Base-by-base conservation (phyloP, 2,113 vertebrate genomes). In the Esox niger region DNA sequence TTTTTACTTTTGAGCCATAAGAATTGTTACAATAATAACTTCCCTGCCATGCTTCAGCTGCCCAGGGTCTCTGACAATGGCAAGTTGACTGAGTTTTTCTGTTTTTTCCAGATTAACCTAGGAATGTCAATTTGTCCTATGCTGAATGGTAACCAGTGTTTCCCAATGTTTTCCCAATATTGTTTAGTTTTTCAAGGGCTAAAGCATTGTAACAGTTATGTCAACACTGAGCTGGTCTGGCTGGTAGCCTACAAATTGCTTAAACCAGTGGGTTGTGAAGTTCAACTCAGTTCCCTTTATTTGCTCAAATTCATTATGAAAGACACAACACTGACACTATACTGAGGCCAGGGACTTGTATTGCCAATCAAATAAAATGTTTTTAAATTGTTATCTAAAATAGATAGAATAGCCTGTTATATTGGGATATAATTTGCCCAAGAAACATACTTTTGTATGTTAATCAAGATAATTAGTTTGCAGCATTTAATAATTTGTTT, bases 91-190 rank as follows among this genome's bases (percentile, higher is more conserved):
- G 31, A 66, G 27, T 27, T 31, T 3, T 21, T 59, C 23, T 4
- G 11, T 33, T 23, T 35, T 52, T 33, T 64, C 60, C n/a, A n/a
- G 63, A 59, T 75, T 69, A 31, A 72, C 64, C 2, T 17, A 46
- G 17, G n/a, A 59, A 69, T 62, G 69, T 79, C 67, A n/a, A n/a
- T n/a, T n/a, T n/a, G n/a, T 65, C 27, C 11, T 21, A 62, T 66
- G 62, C 52, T 35, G 60, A 66, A 65, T 64, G 66, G 56, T 15
- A 2, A 47, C 49, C 10, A 29, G 32, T 46, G 63, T 8, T 20
- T 17, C 10, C 49, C 65, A 43, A 38, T 73, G 74, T 82, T 85
- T 80, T 82, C 70, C 70, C 62, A 70, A 66, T 29, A 1, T 21
- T 47, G 58, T 35, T 20, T 67, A 33, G 31, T 38, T 57, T 67